Percentiles rank a stretch among this genome's conserved stretches.
Conservation (phyloP, 2,888 invertebrate species). For the Gymnoscelis rufifasciata region DNA sequence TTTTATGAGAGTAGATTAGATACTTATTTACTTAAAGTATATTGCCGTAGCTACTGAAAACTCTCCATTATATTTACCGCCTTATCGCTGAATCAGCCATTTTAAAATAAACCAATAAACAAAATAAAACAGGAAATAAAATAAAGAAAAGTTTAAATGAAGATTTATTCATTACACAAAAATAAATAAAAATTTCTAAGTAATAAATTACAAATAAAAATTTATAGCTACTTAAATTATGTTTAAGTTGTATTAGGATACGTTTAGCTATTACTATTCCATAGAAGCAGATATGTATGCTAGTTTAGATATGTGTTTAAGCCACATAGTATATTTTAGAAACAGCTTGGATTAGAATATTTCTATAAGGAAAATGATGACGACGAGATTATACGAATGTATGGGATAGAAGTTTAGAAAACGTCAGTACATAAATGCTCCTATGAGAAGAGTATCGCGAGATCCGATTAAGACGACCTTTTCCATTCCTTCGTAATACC, state of each 20-base stretch:
- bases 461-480: slow-evolving; percentile 34
- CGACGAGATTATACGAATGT: neutral
- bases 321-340: slow-evolving; percentile 18
- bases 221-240: slow-evolving; percentile 31
- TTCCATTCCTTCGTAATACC: slow-evolving; percentile 5
- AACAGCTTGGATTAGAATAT: neutral
- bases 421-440: slow-evolving; percentile 54
- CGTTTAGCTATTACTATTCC: slow-evolving; percentile 44
- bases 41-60: slow-evolving; percentile 31
- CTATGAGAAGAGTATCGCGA: slow-evolving; percentile 56
- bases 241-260: slow-evolving; percentile 35
- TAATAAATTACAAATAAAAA: slow-evolving; percentile 36
- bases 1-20: slow-evolving; percentile 12
- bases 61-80: slow-evolving; percentile 8
- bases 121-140: slow-evolving; percentile 31
- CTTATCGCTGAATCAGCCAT: slow-evolving; percentile 6
- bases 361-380: neutral
- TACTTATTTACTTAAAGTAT: slow-evolving; percentile 46
- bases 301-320: slow-evolving; percentile 50
- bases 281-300: slow-evolving; percentile 74
- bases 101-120: slow-evolving; percentile 20
- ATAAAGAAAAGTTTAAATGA: slow-evolving; percentile 45
- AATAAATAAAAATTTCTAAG: slow-evolving; percentile 41
- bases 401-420: slow-evolving; percentile 6
- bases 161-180: slow-evolving; percentile 49